Evolutionary conservation across 2,797 vertebrate species (phyloP).

Genomic region (Acipenser transmontanus): DNA sequence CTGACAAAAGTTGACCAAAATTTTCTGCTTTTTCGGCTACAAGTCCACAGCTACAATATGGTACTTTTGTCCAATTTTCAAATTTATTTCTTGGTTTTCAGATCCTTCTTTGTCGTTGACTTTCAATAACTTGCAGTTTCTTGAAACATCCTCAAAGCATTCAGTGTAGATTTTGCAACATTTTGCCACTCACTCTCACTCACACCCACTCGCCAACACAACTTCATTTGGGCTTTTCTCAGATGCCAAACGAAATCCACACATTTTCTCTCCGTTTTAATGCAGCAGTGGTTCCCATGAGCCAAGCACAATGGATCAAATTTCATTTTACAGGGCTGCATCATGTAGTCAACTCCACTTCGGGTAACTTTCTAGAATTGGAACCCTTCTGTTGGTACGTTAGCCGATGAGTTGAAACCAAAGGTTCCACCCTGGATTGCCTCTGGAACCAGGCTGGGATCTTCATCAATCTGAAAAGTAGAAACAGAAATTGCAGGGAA

Average conservation of each 20-base stretch:
- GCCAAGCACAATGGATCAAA: constrained; percentile 99
- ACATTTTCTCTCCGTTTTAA: constrained; percentile 97
- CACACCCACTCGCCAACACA: constrained; percentile 98
- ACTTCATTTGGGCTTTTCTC: constrained; percentile 96
- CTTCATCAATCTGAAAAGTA: constrained; percentile 85
- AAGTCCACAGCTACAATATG: constrained; percentile 79
- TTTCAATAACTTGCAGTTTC: constrained; percentile 82
- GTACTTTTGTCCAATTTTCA: constrained; percentile 65
- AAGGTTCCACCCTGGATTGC: constrained; percentile 95
- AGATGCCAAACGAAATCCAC: constrained; percentile 98
- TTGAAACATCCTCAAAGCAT: constrained; percentile 89
- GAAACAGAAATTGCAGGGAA: constrained; percentile 5
- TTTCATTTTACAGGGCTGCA: constrained; percentile 96
- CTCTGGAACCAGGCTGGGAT: constrained; percentile 93
- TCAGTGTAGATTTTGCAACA: constrained; percentile 93
- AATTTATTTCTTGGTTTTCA: constrained; percentile 64
- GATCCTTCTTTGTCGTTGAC: constrained; percentile 71
- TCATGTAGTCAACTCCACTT: constrained; percentile 89
- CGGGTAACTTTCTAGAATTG: constrained; percentile 88
- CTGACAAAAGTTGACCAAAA: constrained; percentile 48
- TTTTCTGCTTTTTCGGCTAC: constrained; percentile 59
- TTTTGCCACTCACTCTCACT: constrained; percentile 99
- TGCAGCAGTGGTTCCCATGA: constrained; percentile 99
- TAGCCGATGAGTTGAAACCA: constrained; percentile 96
- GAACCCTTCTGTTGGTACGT: constrained; percentile 98